Conservation (phyloP, 2,888 invertebrate species). For the Chalcosyrphus nemorum region DNA sequence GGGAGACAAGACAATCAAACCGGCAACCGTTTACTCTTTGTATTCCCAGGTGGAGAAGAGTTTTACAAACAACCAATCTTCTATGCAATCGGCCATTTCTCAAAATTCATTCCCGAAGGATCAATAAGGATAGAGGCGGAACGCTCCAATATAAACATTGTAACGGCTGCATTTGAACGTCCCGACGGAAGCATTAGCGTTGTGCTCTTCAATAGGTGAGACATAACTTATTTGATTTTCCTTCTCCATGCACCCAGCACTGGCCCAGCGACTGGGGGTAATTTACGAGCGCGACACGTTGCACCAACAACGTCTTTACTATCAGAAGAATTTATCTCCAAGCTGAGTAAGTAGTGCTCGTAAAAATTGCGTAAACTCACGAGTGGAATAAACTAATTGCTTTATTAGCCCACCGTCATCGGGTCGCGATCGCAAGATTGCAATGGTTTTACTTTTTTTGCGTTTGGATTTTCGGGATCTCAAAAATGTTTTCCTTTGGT, state of each 20-base stretch:
- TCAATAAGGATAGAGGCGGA: slow-evolving; percentile 82
- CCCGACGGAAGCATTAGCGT: slow-evolving; percentile 83
- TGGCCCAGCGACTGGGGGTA: neutral
- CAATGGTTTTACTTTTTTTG: neutral
- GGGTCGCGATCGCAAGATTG: neutral
- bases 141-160: slow-evolving; percentile 78
- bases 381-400: slow-evolving; percentile 44
- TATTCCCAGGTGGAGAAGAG: slow-evolving; percentile 34
- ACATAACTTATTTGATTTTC: slow-evolving; percentile 75
- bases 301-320: slow-evolving; percentile 41
- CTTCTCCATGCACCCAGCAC: neutral
- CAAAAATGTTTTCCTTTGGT: slow-evolving; percentile 9
- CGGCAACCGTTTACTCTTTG: no score
- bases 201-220: slow-evolving; percentile 84
- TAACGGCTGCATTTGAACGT: slow-evolving; percentile 83
- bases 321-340: slow-evolving; percentile 50
- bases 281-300: slow-evolving; percentile 64
- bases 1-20: no score
- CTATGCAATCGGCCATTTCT: slow-evolving; percentile 92
- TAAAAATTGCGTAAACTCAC: slow-evolving; percentile 56
- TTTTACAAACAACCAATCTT: slow-evolving; percentile 95
- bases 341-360: slow-evolving; percentile 35
- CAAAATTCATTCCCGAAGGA: slow-evolving; percentile 87
- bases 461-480: no score
- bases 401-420: slow-evolving; percentile 39